Evolutionary conservation across 92 coral and sea anemone species (phyloP), one percentile per base, ranked within the genome.

Genomic region (Parazoanthus atlanticus): DNA sequence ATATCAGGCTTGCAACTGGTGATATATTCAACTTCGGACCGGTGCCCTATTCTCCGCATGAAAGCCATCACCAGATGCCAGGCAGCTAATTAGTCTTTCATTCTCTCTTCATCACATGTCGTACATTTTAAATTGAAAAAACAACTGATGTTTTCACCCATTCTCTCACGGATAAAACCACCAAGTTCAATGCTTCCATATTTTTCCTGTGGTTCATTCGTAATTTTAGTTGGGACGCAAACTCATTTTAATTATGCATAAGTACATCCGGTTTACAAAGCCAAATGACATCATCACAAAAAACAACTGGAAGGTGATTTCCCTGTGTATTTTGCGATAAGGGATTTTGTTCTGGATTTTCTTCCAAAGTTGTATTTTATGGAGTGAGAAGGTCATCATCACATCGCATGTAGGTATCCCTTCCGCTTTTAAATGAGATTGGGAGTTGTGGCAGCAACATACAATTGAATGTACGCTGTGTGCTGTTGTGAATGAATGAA

Each of bases 281-380:
- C 71, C 28, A 26, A 81, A 81, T 81, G 85, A 81, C 85, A 81
- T 81, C 85, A 81, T 81, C 85, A 32, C 36, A 34, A 38, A 41
- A 32, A 54, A 30, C 72, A 81, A 33, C 16, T 8, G 49, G 28
- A 65, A 56, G 54, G 43, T 61, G 74, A 81, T 47, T 30, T 34
- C 71, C 21, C 67, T 32, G 26, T 28, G 71, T 26, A 26, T 21
- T 58, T 34, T 52, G 36, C 67, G 26, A 36, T 23, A 17, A 28
- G 31, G 2, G 29, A 26, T 8, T 26, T 58, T 56, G 31, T 26
- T 41, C 28, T 61, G n/a, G 40, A 19, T 34, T 80, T 81, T 61
- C 41, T 32, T n/a, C 28, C 30, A 6, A 75, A 75, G 30, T 23
- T 81, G 19, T 33, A 23, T 81, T 13, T 12, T 33, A 81, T 81